Evolutionary conservation across 2,888 invertebrate genomes (phyloP).

Genomic region (Malacosoma neustria): DNA sequence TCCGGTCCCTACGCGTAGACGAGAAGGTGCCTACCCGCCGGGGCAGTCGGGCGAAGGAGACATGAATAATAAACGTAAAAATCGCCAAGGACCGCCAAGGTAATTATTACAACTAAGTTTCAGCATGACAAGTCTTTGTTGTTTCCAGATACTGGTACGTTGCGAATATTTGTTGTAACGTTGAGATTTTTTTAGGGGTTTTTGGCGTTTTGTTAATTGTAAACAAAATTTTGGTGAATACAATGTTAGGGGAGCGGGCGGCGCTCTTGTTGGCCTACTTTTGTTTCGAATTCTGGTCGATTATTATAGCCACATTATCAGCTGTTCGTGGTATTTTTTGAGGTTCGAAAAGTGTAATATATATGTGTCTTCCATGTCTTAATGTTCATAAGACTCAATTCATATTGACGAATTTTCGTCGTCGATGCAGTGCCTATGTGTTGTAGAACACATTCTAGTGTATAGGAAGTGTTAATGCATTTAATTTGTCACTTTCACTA

Average conservation of each 20-base stretch:
- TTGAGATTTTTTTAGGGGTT: conserved; percentile 38
- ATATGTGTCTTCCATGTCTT: conserved; percentile 14
- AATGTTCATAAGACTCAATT: conserved; percentile 2
- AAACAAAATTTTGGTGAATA: conserved; percentile 51
- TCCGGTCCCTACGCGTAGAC: conserved; percentile 89
- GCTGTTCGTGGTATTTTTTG: conserved; percentile 56
- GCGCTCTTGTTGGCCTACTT: conserved; percentile 65
- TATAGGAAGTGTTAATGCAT: conserved; percentile 28
- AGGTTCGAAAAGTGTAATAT: conserved; percentile 32
- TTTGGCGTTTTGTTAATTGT: conserved; percentile 43
- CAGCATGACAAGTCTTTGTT: conserved; percentile 69
- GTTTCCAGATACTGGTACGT: conserved; percentile 36
- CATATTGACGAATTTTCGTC: conserved; percentile 1
- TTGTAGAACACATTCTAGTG: conserved; percentile 10
- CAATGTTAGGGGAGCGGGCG: conserved; percentile 30
- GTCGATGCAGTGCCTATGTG: background rate
- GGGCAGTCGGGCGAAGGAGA: conserved; percentile 77
- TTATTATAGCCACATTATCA: conserved; percentile 70
- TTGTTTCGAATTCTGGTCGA: conserved; percentile 55
- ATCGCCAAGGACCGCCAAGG: conserved; percentile 86
- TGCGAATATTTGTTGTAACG: conserved; percentile 50
- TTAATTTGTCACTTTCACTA: conserved; percentile 32
- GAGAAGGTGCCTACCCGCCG: conserved; percentile 85
- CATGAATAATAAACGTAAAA: conserved; percentile 90
- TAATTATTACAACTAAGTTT: conserved; percentile 60